Evolutionary conservation across 2,888 invertebrate species (phyloP), one percentile per base, ranked within the genome.

Genomic region (Trisateles emortualis): DNA sequence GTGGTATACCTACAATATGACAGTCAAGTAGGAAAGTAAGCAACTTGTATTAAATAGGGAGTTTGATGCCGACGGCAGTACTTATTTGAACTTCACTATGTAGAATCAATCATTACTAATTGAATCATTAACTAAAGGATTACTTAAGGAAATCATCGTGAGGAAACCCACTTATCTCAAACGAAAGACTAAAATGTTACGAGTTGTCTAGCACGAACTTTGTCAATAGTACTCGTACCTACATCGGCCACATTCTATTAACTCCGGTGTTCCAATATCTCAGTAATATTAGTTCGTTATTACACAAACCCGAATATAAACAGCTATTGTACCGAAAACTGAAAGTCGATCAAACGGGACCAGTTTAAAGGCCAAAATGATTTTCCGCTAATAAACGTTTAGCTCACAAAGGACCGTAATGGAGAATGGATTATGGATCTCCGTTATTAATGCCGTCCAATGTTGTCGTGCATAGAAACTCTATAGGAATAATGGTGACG

Each of bases 371-470:
- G 70, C 74, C 69, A 78, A 66, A 83, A 83, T 80, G 69, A 82
- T 82, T 83, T 80, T 68, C 76, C 69, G 72, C 74, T 80, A 83
- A 81, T 81, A 79, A 75, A 72, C 78, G 75, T 75, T 78, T 72
- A 76, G 65, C 70, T 55, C 78, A 83, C 83, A 85, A 83, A 84
- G 84, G 83, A 75, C 71, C 68, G 59, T 74, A 78, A 76, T 79
- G 72, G 74, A 74, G 78, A 78, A 80, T 74, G 76, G 73, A 77
- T 77, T 75, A 75, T 76, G 61, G 64, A 63, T 75, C 62, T 73
- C 72, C 66, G 69, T 71, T 72, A 67, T 72, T 74, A 75, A 74
- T 69, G 72, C 72, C 72, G 72, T 74, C 65, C 64, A 68, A 65
- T 65, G 64, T 66, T 65, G 68, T 56, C 64, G 58, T 51, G 57